Conservation (phyloP, 2,113 vertebrate genomes). For the Aegotheles bennettii region DNA sequence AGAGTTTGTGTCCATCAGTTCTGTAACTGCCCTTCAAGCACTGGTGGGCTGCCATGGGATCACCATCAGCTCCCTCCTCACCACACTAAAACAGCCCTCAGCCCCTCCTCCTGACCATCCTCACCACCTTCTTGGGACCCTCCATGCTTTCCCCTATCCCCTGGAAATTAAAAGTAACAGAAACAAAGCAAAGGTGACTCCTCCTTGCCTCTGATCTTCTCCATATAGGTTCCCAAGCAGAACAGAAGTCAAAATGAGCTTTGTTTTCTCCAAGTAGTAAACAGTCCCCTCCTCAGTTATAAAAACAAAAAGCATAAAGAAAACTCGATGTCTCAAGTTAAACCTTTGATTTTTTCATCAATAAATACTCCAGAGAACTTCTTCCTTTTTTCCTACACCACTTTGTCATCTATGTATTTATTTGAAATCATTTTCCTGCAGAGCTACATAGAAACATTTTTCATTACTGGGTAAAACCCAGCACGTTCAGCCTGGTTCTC, state of each 20-base stretch:
- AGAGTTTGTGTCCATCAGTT: neutral
- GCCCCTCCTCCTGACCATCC: neutral
- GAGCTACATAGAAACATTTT: neutral
- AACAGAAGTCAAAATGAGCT: neutral
- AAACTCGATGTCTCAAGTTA: neutral
- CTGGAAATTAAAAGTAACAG: neutral
- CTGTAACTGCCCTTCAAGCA: neutral
- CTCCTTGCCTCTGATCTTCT: neutral
- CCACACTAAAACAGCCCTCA: neutral
- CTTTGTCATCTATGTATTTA: neutral
- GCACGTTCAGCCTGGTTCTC: neutral
- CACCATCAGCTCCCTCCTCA: neutral
- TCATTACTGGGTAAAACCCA: neutral
- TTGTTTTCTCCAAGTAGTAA: neutral
- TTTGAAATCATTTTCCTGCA: neutral
- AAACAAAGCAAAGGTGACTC: neutral
- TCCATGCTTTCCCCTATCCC: neutral
- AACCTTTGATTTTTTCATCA: neutral
- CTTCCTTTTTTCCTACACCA: too few species aligned
- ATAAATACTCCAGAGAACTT: neutral
- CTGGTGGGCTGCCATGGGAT: neutral
- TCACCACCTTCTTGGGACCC: neutral
- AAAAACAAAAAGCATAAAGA: neutral
- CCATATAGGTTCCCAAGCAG: neutral
- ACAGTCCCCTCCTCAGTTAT: neutral